phyloP scores from a whole-genome alignment of 2,797 vertebrate genomes.

The Rhincodon typus region DNA sequence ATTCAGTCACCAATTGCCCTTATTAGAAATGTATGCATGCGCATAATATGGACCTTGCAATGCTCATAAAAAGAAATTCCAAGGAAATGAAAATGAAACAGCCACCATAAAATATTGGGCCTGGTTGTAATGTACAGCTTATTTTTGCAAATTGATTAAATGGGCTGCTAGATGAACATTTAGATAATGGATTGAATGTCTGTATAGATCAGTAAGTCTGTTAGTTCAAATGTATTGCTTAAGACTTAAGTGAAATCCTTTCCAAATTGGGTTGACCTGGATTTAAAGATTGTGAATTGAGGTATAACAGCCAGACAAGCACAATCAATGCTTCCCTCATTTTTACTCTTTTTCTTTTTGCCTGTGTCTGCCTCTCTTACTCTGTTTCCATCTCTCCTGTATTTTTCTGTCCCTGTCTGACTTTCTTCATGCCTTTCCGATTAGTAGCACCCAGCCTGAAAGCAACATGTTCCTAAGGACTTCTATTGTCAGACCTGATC shows the following conservation, averaged over 20 bases:
- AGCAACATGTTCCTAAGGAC: not conserved
- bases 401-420: not conserved
- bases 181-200: conserved; percentile 11
- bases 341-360: not conserved
- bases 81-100: not conserved
- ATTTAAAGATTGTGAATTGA: not conserved
- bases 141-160: not conserved
- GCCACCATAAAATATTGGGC: not conserved
- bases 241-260: not conserved
- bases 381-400: not conserved
- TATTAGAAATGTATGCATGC: not conserved
- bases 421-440: not conserved
- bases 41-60: not conserved
- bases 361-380: not conserved
- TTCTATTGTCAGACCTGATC: not conserved
- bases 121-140: not conserved
- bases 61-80: not conserved
- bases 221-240: conserved; percentile 24
- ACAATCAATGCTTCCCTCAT: not conserved
- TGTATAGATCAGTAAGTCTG: not conserved
- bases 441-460: not conserved
- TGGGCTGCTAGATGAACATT: not conserved
- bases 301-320: not conserved
- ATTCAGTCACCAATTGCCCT: not conserved
- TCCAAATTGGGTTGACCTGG: not conserved